These are phyloP conservation scores for Trichomalopsis sarcophagae DNA, from an alignment of 1,140 invertebrate species.

Conservation along the genomic window DNA sequence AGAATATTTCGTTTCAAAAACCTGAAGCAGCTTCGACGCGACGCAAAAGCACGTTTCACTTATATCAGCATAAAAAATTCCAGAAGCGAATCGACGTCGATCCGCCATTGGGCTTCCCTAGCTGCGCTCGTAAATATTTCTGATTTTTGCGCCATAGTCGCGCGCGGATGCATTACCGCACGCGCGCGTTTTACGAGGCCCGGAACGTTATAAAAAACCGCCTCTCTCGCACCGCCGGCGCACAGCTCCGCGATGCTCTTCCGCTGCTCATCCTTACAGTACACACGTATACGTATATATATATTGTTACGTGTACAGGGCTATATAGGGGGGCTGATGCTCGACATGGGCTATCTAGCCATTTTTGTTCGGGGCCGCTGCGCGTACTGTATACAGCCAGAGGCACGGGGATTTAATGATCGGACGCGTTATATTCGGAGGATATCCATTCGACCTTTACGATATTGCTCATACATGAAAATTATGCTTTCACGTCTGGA, in stretches of 20 bases:
- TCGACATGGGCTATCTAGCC: too few relatives aligned
- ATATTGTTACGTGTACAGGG: too few relatives aligned
- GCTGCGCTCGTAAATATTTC: slow-evolving; percentile 10
- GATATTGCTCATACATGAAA: neutral
- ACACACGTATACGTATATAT: too few relatives aligned
- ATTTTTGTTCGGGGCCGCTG: too few relatives aligned
- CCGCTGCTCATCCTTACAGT: too few relatives aligned
- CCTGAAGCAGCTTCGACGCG: neutral
- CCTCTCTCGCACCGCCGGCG: neutral
- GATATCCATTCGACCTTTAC: neutral
- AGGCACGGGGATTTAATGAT: neutral
- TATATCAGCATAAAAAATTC: neutral
- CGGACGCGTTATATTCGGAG: neutral
- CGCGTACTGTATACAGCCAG: too few relatives aligned
- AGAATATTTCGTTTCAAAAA: too few relatives aligned
- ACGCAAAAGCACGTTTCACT: neutral
- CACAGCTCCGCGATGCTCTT: neutral
- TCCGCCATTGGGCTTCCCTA: too few relatives aligned
- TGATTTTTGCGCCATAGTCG: neutral
- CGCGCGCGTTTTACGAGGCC: slow-evolving; percentile 9
- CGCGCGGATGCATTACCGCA: neutral
- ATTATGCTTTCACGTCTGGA: neutral
- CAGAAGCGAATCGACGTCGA: neutral
- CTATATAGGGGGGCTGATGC: too few relatives aligned
- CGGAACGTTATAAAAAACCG: slow-evolving; percentile 1